Percentiles rank a stretch among this genome's conserved stretches.
Evolutionary conservation across 2,113 vertebrate species (phyloP).

Genomic region (Phylloscopus trochiloides): DNA sequence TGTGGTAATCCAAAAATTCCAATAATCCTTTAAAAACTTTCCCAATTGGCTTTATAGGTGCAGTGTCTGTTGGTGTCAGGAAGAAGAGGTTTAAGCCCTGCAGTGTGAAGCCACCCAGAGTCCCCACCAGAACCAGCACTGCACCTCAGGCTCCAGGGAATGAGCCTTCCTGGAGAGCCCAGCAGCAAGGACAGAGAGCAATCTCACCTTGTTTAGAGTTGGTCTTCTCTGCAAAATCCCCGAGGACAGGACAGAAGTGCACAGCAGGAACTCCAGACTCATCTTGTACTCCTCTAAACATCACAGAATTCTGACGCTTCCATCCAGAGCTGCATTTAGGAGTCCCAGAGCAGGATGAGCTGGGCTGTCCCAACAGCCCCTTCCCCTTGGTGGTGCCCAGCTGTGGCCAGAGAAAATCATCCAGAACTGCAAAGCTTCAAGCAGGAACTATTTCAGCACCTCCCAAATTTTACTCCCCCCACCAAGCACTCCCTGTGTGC

Average conservation of each 20-base stretch:
- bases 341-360: background rate
- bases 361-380: background rate
- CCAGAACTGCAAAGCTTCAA: background rate
- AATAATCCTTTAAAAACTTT: background rate
- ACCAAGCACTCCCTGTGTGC: fast-evolving
- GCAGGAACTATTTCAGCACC: background rate
- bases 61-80: background rate
- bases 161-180: background rate
- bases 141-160: background rate
- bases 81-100: background rate
- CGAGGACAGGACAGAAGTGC: background rate
- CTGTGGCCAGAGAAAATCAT: background rate
- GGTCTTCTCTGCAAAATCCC: background rate
- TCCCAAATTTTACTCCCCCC: background rate
- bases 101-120: background rate
- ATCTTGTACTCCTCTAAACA: background rate
- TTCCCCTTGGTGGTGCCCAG: background rate
- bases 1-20: background rate
- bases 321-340: background rate
- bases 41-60: background rate
- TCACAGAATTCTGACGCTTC: background rate
- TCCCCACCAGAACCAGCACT: background rate
- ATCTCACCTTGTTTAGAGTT: background rate
- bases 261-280: background rate
- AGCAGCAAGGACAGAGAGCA: background rate